phyloP scores from a whole-genome alignment of 2,797 vertebrate species.

The Dendrocincla fuliginosa region DNA sequence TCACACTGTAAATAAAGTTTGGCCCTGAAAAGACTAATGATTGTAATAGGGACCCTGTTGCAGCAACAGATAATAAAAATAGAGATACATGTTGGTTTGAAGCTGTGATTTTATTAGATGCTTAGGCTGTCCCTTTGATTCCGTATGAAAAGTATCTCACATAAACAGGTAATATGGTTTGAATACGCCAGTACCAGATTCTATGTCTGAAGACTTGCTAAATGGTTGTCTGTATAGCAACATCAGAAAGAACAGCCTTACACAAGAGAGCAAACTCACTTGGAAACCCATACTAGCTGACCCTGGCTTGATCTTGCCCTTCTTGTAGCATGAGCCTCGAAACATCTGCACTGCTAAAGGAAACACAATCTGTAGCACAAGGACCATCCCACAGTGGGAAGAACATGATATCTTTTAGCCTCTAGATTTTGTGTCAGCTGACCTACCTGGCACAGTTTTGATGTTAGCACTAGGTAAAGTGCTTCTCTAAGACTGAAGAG shows the following conservation, averaged over 20 bases:
- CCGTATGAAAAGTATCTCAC: not conserved
- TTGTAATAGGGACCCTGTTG: not conserved
- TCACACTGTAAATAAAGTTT: constrained; percentile 43
- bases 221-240: not conserved
- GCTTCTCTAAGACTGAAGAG: not conserved
- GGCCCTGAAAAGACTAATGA: constrained; percentile 32
- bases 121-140: not conserved
- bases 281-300: not conserved
- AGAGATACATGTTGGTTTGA: not conserved
- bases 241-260: not conserved
- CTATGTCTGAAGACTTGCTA: not conserved
- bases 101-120: not conserved
- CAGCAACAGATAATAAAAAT: not conserved
- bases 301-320: not conserved
- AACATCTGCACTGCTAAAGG: not conserved
- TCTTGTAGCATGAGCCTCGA: not conserved
- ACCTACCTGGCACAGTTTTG: not conserved
- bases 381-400: not conserved
- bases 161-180: not conserved
- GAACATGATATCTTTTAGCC: not conserved
- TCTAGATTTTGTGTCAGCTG: not conserved
- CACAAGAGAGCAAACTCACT: not conserved
- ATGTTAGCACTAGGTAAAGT: not conserved
- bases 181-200: not conserved
- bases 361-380: not conserved